Conservation (phyloP, 1,140 invertebrate species). For the Asbolus verrucosus region DNA sequence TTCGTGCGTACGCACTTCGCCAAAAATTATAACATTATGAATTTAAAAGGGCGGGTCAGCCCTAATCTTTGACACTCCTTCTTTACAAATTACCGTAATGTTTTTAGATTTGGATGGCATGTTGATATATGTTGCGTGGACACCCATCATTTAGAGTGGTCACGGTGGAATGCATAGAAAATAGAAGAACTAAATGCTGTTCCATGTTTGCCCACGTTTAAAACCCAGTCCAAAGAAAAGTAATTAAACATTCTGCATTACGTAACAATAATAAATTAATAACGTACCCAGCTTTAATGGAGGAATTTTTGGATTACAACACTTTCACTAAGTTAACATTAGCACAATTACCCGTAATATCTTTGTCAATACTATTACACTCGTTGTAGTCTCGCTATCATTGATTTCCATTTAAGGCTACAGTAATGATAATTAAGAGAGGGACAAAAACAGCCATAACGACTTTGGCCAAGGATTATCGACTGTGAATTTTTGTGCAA, state of each 20-base stretch:
- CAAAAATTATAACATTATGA: no score
- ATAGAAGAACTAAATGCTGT: no score
- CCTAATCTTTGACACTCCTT: constrained; percentile 10
- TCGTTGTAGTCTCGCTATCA: no score
- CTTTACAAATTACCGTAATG: constrained; percentile 14
- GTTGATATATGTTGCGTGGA: constrained; percentile 25
- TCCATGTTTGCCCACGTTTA: constrained; percentile 8
- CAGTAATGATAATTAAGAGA: neutral
- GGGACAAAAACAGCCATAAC: neutral
- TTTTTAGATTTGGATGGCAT: constrained; percentile 14
- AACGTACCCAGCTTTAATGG: no score
- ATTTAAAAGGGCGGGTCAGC: neutral
- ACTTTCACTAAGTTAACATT: no score
- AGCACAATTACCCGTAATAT: no score
- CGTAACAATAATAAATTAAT: no score
- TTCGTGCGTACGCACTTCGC: no score
- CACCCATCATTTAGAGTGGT: neutral
- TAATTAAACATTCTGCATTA: neutral
- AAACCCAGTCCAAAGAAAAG: neutral
- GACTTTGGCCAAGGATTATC: no score
- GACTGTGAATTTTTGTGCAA: neutral
- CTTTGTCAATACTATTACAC: no score
- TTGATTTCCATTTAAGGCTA: constrained; percentile 7
- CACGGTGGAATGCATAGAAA: neutral
- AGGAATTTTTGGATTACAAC: no score